These are phyloP conservation scores for Aldabrachelys gigantea DNA, from an alignment of 2,113 vertebrate species.

Conservation along the genomic window DNA sequence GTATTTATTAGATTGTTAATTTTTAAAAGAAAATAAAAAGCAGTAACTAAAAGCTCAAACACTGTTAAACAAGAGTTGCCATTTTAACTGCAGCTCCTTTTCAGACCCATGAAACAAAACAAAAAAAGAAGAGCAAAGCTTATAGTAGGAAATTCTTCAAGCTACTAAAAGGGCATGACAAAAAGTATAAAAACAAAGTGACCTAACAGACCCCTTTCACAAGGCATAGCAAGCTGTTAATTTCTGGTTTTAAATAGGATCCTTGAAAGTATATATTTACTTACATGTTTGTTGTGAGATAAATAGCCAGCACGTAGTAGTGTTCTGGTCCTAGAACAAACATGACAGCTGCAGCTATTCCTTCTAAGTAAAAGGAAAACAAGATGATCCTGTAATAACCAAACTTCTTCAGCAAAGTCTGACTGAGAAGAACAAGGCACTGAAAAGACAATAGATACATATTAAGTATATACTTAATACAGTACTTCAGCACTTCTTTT, in stretches of 20 bases:
- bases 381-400: slow-evolving; percentile 93
- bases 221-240: neutral
- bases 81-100: neutral
- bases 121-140: neutral
- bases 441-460: slow-evolving; percentile 67
- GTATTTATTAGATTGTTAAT: neutral
- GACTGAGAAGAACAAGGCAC: slow-evolving; percentile 87
- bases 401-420: slow-evolving; percentile 78
- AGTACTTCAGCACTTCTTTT: neutral
- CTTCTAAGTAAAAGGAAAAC: slow-evolving; percentile 87
- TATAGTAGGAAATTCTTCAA: neutral
- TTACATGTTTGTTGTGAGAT: slow-evolving; percentile 89
- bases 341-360: slow-evolving; percentile 80
- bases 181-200: neutral
- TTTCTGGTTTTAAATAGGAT: neutral
- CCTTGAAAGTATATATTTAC: slow-evolving; percentile 47
- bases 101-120: neutral
- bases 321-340: slow-evolving; percentile 82
- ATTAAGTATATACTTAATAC: neutral
- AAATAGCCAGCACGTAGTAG: slow-evolving; percentile 86
- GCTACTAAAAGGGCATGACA: neutral
- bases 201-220: neutral
- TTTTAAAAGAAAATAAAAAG: neutral
- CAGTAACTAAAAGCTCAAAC: neutral
- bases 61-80: neutral